These are phyloP conservation scores for Eptesicus fuscus DNA, from an alignment of 2,113 vertebrate species.

Conservation along the genomic window DNA sequence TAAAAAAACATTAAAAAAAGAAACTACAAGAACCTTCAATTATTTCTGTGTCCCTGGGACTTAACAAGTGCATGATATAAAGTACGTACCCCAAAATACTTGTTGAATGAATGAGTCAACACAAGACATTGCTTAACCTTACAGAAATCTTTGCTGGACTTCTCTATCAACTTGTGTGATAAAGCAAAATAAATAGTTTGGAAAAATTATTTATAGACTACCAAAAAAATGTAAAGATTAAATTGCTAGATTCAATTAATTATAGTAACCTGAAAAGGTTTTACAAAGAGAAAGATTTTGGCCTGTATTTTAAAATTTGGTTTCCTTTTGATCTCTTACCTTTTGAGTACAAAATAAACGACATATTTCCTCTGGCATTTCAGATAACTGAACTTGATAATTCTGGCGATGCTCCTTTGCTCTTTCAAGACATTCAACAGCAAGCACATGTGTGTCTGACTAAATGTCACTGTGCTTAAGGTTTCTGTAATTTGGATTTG, in stretches of 20 bases:
- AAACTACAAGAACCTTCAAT: not conserved
- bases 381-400: conserved; percentile 48
- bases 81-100: not conserved
- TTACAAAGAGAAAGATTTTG: not conserved
- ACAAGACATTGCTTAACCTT: not conserved
- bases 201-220: not conserved
- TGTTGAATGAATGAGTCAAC: not conserved
- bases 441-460: conserved; percentile 66
- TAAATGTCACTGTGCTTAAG: conserved; percentile 53
- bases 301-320: conserved; percentile 55
- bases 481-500: conserved; percentile 67
- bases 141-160: not conserved
- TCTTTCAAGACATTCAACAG: conserved; percentile 62
- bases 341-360: conserved; percentile 54
- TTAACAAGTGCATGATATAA: not conserved
- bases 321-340: conserved; percentile 61
- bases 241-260: not conserved
- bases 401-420: conserved; percentile 47
- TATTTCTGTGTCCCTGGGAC: not conserved
- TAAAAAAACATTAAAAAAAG: not conserved
- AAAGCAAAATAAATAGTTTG: not conserved
- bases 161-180: not conserved
- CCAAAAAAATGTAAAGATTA: conserved; percentile 49
- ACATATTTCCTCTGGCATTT: conserved; percentile 66
- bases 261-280: conserved; percentile 28